Conservation (phyloP, 2,113 vertebrate species). For the Pyrgilauda ruficollis region DNA sequence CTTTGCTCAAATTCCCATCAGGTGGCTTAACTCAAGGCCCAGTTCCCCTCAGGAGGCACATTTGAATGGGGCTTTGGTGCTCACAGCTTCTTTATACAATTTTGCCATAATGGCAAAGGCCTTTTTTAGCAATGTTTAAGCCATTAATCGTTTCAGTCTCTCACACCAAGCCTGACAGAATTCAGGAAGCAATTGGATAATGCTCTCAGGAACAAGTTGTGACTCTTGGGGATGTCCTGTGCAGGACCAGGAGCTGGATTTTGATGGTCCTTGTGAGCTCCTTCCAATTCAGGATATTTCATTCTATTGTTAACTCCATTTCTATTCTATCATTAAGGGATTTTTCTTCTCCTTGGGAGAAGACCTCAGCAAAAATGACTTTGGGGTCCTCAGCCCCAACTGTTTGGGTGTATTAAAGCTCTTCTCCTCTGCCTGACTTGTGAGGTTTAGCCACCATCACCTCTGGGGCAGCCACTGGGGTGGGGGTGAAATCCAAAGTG, state of each 20-base stretch:
- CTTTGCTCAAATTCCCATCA: not conserved
- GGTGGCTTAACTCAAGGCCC: not conserved
- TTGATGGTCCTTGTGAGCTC: not conserved
- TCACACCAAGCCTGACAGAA: not conserved
- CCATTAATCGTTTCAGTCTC: not conserved
- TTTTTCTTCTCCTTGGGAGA: not conserved
- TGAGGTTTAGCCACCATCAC: not conserved
- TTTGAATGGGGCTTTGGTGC: fast-evolving
- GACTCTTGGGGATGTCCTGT: not conserved
- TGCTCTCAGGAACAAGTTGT: not conserved
- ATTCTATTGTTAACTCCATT: not conserved
- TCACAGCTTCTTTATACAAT: not conserved
- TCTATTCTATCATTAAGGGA: not conserved
- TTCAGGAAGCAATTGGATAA: not conserved
- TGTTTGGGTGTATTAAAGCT: not conserved
- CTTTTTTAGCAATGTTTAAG: not conserved
- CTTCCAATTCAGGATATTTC: not conserved
- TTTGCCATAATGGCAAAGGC: not conserved
- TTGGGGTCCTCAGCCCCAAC: not conserved
- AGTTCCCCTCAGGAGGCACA: not conserved
- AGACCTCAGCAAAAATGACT: not conserved
- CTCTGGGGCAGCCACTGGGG: not conserved
- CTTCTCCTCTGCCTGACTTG: not conserved
- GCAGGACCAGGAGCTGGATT: not conserved
- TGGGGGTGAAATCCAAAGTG: not conserved